Percentiles rank a stretch among this genome's conserved stretches.
phyloP scores from a whole-genome alignment of 2,888 invertebrate genomes.

The Erannis defoliaria region DNA sequence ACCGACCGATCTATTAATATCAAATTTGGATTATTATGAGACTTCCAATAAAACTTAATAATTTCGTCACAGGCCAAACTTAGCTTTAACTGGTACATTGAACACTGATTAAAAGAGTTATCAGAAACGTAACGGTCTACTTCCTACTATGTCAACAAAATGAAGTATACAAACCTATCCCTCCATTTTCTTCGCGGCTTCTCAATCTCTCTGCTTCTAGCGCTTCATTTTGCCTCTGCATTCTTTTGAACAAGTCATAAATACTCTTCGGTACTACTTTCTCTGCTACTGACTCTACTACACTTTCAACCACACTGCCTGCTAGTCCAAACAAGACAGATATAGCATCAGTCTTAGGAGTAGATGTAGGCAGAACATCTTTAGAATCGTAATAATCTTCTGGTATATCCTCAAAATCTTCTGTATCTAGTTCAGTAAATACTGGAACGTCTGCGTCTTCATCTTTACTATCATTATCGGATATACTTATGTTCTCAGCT shows the following conservation, averaged over 20 bases:
- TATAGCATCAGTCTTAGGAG: slow-evolving; percentile 76
- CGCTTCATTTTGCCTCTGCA: slow-evolving; percentile 80
- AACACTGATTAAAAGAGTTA: too few relatives aligned
- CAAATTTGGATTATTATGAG: too few relatives aligned
- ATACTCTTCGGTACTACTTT: slow-evolving; percentile 78
- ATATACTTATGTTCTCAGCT: slow-evolving; percentile 32
- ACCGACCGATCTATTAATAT: too few relatives aligned
- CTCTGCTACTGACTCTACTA: slow-evolving; percentile 79
- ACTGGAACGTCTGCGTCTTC: slow-evolving; percentile 63
- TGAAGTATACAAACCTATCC: slow-evolving; percentile 66
- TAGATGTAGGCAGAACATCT: slow-evolving; percentile 75
- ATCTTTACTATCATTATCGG: slow-evolving; percentile 44
- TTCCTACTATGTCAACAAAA: not conserved
- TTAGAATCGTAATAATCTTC: slow-evolving; percentile 81
- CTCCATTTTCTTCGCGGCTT: slow-evolving; percentile 82
- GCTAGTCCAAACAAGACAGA: slow-evolving; percentile 80
- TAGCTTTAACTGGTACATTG: too few relatives aligned
- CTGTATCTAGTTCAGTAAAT: slow-evolving; percentile 73
- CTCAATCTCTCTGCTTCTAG: slow-evolving; percentile 78
- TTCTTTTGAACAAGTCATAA: slow-evolving; percentile 76
- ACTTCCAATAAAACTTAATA: too few relatives aligned
- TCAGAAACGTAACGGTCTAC: too few relatives aligned
- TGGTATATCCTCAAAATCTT: slow-evolving; percentile 67
- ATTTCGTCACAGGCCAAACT: too few relatives aligned
- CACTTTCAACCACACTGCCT: slow-evolving; percentile 78